phyloP scores from a whole-genome alignment of 1,140 invertebrate genomes.

The Drosophila saltans region DNA sequence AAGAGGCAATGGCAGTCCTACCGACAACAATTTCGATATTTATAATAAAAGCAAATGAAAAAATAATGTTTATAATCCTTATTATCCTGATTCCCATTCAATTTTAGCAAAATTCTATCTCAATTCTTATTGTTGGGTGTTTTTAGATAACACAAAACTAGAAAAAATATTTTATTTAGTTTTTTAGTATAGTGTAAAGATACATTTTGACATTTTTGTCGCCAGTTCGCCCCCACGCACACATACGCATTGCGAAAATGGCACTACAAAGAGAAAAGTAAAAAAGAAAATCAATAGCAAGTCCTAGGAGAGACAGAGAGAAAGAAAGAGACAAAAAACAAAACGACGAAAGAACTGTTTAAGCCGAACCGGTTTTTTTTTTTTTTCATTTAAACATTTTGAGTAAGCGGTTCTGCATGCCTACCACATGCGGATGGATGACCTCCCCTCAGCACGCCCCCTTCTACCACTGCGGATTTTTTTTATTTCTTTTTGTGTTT shows the following conservation, averaged over 20 bases:
- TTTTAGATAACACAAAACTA: too few species aligned
- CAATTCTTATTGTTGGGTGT: too few species aligned
- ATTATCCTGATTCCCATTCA: too few species aligned
- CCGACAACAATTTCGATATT: not conserved
- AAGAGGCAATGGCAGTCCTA: not conserved
- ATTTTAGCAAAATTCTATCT: too few species aligned
- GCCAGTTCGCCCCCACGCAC: slow-evolving; percentile 22
- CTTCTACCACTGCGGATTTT: not conserved
- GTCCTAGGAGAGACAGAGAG: not conserved
- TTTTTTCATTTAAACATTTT: slow-evolving; percentile 59
- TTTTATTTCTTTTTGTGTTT: not conserved
- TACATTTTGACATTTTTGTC: slow-evolving; percentile 27
- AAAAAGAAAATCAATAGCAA: slow-evolving; percentile 1
- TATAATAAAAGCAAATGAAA: too few species aligned
- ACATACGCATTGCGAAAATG: slow-evolving; percentile 26
- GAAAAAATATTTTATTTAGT: too few species aligned
- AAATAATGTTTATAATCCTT: too few species aligned
- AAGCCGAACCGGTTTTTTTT: slow-evolving; percentile 55
- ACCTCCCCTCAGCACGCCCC: not conserved
- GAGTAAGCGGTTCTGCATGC: slow-evolving; percentile 51
- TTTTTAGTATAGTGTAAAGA: not conserved
- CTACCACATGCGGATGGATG: slow-evolving; percentile 16
- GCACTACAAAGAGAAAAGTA: slow-evolving; percentile 20
- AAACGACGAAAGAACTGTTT: slow-evolving; percentile 60
- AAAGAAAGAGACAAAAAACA: not conserved